Conservation (phyloP, 2,797 vertebrate genomes). For the Microcaecilia unicolor region DNA sequence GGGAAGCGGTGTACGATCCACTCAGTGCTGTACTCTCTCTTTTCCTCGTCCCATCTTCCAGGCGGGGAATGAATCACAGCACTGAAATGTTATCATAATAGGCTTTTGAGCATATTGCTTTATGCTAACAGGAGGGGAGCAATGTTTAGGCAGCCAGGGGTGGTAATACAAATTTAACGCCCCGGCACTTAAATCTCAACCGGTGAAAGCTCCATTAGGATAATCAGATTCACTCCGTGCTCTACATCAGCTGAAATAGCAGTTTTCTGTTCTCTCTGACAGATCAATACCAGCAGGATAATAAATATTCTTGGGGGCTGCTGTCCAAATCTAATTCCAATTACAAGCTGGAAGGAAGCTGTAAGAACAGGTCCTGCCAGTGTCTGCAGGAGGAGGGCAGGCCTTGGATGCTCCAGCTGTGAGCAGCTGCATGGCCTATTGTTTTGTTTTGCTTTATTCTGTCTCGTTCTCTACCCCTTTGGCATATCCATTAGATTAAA, state of each 20-base stretch:
- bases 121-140: not conserved
- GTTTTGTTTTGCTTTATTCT: not conserved
- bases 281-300: conserved; percentile 19
- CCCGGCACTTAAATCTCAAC: conserved; percentile 33
- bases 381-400: not conserved
- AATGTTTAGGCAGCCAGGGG: conserved; percentile 5
- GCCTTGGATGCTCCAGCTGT: not conserved
- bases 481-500: no score
- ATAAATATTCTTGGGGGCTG: conserved; percentile 16
- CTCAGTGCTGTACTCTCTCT: not conserved
- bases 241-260: conserved; percentile 10
- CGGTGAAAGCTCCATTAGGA: conserved; percentile 36
- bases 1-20: not conserved
- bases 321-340: conserved; percentile 19
- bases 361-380: not conserved
- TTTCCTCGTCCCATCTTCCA: no score
- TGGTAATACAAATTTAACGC: conserved; percentile 31
- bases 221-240: conserved; percentile 15
- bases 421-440: not conserved
- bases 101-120: not conserved
- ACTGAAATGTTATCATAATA: not conserved
- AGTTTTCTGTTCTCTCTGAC: conserved; percentile 6
- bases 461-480: not conserved
- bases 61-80: no score
- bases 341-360: conserved; percentile 7